Conservation (phyloP, 2,888 invertebrate species). For the Lobophora halterata region DNA sequence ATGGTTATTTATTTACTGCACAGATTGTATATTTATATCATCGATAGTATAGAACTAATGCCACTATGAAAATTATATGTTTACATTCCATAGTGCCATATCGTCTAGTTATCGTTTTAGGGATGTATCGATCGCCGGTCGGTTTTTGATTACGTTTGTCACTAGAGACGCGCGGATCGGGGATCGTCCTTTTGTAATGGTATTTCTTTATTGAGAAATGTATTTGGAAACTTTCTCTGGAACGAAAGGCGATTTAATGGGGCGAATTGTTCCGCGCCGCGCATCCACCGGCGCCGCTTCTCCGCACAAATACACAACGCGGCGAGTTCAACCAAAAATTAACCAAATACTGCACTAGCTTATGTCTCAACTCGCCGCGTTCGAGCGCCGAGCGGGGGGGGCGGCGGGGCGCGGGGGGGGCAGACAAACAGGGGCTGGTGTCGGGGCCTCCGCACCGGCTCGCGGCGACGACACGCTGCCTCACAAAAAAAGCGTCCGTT, state of each 20-base stretch:
- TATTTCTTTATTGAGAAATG: slow-evolving; percentile 12
- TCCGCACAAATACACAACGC: slow-evolving; percentile 7
- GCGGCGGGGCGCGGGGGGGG: no score
- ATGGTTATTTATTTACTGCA: slow-evolving; percentile 25
- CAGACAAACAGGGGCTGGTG: no score
- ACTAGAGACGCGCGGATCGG: slow-evolving; percentile 3
- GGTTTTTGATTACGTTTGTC: slow-evolving; percentile 16
- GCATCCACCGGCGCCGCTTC: no score
- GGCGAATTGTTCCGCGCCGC: background rate
- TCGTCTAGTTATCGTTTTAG: slow-evolving; percentile 37
- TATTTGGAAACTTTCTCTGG: slow-evolving; percentile 3
- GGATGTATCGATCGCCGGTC: slow-evolving; percentile 14
- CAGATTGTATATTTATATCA: slow-evolving; percentile 29
- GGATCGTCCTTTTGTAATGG: slow-evolving; percentile 9
- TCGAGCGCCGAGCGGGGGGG: no score
- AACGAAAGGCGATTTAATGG: background rate
- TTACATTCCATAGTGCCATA: slow-evolving; percentile 72
- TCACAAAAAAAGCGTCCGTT: slow-evolving; percentile 49
- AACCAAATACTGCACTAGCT: slow-evolving; percentile 27
- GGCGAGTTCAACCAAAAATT: slow-evolving; percentile 21
- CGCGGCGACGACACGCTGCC: slow-evolving; percentile 23
- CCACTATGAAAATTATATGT: slow-evolving; percentile 74
- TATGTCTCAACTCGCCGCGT: slow-evolving; percentile 13
- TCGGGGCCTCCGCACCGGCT: no score
- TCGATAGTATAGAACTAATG: slow-evolving; percentile 36